phyloP scores from a whole-genome alignment of 2,888 invertebrate species.

The Orthosia cruda region DNA sequence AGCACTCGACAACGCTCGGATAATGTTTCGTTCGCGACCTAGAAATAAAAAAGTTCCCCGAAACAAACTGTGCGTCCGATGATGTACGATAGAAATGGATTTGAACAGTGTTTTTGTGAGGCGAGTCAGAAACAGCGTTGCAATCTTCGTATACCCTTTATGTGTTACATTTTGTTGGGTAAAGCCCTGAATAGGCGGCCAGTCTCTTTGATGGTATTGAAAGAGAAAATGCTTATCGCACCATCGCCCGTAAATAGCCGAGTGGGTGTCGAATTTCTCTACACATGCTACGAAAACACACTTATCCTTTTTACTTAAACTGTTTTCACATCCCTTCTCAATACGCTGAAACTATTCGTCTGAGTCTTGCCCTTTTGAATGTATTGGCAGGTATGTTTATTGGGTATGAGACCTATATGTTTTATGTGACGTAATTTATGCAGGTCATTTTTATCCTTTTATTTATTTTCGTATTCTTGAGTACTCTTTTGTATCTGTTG shows the following conservation, averaged over 20 bases:
- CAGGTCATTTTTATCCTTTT: slow-evolving; percentile 57
- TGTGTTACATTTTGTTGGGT: slow-evolving; percentile 86
- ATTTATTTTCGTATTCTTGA: slow-evolving; percentile 46
- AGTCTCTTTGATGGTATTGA: slow-evolving; percentile 90
- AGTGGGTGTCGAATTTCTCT: slow-evolving; percentile 89
- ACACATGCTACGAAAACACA: slow-evolving; percentile 89
- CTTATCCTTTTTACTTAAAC: slow-evolving; percentile 90
- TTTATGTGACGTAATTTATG: slow-evolving; percentile 65
- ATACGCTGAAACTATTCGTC: slow-evolving; percentile 84
- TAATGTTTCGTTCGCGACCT: slow-evolving; percentile 82
- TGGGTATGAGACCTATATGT: slow-evolving; percentile 65
- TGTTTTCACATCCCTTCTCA: slow-evolving; percentile 86
- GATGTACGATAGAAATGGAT: slow-evolving; percentile 76
- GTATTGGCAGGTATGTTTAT: slow-evolving; percentile 75
- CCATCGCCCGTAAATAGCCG: slow-evolving; percentile 89
- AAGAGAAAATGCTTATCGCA: slow-evolving; percentile 91
- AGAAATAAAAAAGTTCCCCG: slow-evolving; percentile 78
- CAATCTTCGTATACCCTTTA: slow-evolving; percentile 86
- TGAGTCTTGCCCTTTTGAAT: slow-evolving; percentile 82
- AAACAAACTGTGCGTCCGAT: slow-evolving; percentile 61
- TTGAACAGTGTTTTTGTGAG: slow-evolving; percentile 78
- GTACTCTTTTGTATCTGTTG: slow-evolving; percentile 40
- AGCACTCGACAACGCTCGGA: slow-evolving; percentile 80
- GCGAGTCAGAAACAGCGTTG: slow-evolving; percentile 80
- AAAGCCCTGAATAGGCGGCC: slow-evolving; percentile 87